Conservation (phyloP, 2,113 vertebrate genomes). For the Tylochromis polylepis region DNA sequence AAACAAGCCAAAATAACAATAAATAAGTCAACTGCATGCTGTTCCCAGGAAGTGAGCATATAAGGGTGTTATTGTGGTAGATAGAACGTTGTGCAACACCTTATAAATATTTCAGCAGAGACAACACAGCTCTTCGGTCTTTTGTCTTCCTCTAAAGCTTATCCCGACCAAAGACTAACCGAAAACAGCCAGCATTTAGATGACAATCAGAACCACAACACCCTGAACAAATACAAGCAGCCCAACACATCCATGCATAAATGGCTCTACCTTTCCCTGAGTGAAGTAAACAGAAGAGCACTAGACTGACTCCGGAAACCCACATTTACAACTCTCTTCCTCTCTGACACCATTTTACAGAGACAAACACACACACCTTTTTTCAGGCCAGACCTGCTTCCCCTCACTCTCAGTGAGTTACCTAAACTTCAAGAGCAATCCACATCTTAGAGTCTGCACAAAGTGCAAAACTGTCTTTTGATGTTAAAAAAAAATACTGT, state of each 20-base stretch:
- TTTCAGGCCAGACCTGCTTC: neutral
- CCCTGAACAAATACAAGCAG: constrained; percentile 8
- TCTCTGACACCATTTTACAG: constrained; percentile 54
- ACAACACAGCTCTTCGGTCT: neutral
- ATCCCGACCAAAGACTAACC: neutral
- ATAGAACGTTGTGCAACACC: neutral
- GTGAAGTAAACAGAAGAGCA: constrained; percentile 58
- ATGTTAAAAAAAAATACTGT: neutral
- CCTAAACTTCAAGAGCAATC: neutral
- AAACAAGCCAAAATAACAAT: neutral
- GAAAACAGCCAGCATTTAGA: neutral
- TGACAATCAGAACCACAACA: neutral
- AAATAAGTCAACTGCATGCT: neutral
- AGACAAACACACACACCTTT: neutral
- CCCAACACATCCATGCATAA: neutral
- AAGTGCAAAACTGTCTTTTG: neutral
- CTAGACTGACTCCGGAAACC: constrained; percentile 64
- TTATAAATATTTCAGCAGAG: neutral
- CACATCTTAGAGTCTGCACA: neutral
- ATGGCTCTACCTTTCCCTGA: constrained; percentile 12
- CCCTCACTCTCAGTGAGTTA: neutral
- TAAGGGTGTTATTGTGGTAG: neutral
- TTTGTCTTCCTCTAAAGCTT: neutral
- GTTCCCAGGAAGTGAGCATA: neutral
- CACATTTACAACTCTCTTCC: constrained; percentile 77